Evolutionary conservation across 2,888 invertebrate genomes (phyloP).

Genomic region (Spodoptera littoralis): DNA sequence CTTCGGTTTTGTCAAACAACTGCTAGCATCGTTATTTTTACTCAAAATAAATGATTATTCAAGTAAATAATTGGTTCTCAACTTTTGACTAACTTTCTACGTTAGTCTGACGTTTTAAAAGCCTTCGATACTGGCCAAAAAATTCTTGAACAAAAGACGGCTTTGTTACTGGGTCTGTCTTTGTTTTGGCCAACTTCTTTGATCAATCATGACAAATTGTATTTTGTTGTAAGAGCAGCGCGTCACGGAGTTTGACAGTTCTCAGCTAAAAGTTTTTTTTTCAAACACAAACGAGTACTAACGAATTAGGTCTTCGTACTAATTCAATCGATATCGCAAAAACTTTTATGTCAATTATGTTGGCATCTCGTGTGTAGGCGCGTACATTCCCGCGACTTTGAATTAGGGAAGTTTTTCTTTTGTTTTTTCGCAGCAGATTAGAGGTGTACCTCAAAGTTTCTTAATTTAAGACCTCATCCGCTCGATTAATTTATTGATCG

Average conservation of each 20-base stretch:
- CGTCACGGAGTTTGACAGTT: conserved; percentile 82
- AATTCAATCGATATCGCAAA: conserved; percentile 36
- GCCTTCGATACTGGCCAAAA: conserved; percentile 63
- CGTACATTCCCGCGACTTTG: conserved; percentile 3
- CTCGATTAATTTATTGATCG: conserved; percentile 30
- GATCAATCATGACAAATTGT: conserved; percentile 88
- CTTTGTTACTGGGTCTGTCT: conserved; percentile 72
- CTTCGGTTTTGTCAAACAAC: too few species aligned
- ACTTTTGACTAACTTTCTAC: conserved; percentile 40
- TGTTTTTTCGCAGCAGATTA: neutral
- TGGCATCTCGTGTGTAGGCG: neutral
- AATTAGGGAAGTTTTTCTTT: conserved; percentile 21
- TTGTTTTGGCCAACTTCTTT: conserved; percentile 81
- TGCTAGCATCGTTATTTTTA: neutral
- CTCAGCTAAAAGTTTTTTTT: conserved; percentile 73
- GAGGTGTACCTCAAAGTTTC: conserved; percentile 17
- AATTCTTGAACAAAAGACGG: conserved; percentile 68
- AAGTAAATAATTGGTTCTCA: conserved; percentile 31
- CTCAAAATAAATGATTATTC: conserved; percentile 11
- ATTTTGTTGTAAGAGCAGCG: conserved; percentile 80
- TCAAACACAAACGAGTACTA: conserved; percentile 71
- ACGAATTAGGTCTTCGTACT: conserved; percentile 73
- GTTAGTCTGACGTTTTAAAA: conserved; percentile 52
- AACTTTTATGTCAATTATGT: conserved; percentile 3
- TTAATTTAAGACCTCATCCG: conserved; percentile 32